Conservation (phyloP, 2,113 vertebrate genomes). For the Scomber japonicus region DNA sequence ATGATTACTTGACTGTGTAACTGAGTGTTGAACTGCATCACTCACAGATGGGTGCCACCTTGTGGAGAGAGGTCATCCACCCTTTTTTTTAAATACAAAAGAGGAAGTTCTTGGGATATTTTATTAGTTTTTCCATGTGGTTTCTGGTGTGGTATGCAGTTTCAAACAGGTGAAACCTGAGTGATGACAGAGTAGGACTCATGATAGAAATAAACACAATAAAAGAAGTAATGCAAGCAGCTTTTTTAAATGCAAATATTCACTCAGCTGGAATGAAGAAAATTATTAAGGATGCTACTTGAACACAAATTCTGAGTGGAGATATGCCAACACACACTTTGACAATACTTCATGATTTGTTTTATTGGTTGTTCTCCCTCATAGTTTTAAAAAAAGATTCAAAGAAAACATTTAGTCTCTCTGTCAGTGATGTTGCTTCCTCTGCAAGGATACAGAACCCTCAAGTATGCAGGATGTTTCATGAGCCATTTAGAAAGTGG, state of each 20-base stretch:
- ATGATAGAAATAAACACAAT: not conserved
- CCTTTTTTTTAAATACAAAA: not conserved
- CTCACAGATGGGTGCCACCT: constrained; percentile 41
- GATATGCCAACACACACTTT: not conserved
- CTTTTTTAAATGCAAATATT: constrained; percentile 13
- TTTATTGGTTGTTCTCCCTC: not conserved
- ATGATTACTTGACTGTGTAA: not conserved
- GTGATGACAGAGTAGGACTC: constrained; percentile 10
- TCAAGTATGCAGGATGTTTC: constrained; percentile 63
- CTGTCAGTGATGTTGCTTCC: constrained; percentile 8
- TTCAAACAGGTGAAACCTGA: constrained; percentile 5
- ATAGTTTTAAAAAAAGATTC: not conserved
- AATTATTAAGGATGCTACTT: not conserved
- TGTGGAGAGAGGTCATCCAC: constrained; percentile 31
- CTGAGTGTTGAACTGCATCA: not conserved
- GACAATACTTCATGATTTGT: not conserved
- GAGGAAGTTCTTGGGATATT: constrained; percentile 12
- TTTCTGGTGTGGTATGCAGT: constrained; percentile 36
- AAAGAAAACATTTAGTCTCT: not conserved
- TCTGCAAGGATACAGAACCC: constrained; percentile 10
- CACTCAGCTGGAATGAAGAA: not conserved
- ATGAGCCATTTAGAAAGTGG: constrained; percentile 53
- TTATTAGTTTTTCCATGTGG: constrained; percentile 48
- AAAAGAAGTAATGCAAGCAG: not conserved
- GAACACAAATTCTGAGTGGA: not conserved